A percentile compares a stretch with the other conserved stretches of the same genome.
phyloP scores from a whole-genome alignment of 2,113 vertebrate genomes.

The Zeus faber region DNA sequence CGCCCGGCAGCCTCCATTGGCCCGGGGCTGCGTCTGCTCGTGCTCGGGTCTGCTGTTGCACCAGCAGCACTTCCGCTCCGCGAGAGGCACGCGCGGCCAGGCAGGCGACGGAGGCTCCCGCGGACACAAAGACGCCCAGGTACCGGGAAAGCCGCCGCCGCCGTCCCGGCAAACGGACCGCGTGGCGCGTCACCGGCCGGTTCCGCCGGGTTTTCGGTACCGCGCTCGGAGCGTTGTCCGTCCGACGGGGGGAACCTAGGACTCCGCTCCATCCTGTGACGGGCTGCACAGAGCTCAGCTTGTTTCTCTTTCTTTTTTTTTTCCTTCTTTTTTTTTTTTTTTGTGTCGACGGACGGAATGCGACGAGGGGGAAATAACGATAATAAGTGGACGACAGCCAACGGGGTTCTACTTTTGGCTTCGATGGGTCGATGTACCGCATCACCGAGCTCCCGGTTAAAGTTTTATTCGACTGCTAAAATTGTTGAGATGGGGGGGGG shows the following conservation, averaged over 20 bases:
- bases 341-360: constrained; percentile 54
- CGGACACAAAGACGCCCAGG: constrained; percentile 83
- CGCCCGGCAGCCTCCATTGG: constrained; percentile 33
- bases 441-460: constrained; percentile 21
- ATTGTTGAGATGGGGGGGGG: constrained; percentile 19
- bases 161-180: no score
- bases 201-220: neutral
- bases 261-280: constrained; percentile 47
- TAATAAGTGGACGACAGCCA: constrained; percentile 8
- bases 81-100: constrained; percentile 82
- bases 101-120: constrained; percentile 78
- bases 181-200: neutral
- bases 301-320: no score
- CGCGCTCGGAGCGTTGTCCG: neutral
- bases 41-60: neutral
- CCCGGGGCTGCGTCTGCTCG: neutral
- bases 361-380: constrained; percentile 5
- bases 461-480: constrained; percentile 44
- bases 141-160: no score
- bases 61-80: constrained; percentile 86
- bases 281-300: constrained; percentile 51
- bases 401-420: neutral
- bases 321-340: no score
- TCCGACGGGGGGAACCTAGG: constrained; percentile 8
- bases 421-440: fast-evolving